Evolutionary conservation across 2,113 vertebrate genomes (phyloP).

Genomic region (Semicossyphus pulcher): DNA sequence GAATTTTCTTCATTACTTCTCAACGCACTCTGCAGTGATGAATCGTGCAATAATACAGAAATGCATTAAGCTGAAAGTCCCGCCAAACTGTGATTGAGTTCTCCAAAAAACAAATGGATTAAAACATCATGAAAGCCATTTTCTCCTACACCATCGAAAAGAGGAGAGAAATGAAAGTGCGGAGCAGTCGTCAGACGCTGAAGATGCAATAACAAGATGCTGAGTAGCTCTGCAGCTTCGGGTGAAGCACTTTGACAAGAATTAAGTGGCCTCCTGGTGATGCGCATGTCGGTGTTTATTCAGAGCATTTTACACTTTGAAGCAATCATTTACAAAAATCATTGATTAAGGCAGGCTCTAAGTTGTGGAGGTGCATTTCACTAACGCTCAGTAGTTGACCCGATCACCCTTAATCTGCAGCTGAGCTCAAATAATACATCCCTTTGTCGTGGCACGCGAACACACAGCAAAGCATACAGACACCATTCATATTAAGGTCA

Average conservation of each 20-base stretch:
- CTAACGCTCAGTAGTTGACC: conserved; percentile 34
- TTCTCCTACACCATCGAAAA: background rate
- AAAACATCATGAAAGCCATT: background rate
- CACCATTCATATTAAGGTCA: conserved; percentile 68
- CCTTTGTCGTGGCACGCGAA: conserved; percentile 24
- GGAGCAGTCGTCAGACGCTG: background rate
- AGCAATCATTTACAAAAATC: conserved; percentile 13
- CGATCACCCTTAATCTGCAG: conserved; percentile 50
- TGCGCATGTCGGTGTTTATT: conserved; percentile 8
- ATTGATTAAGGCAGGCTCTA: conserved; percentile 1
- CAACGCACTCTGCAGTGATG: conserved; percentile 1
- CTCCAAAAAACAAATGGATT: conserved; percentile 15
- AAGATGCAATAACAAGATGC: conserved; percentile 35
- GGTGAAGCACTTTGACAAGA: conserved; percentile 38
- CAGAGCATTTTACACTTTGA: conserved; percentile 32
- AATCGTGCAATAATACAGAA: background rate
- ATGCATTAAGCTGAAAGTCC: background rate
- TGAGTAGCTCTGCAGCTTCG: conserved; percentile 20
- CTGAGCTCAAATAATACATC: conserved; percentile 39
- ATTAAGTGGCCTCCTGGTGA: conserved; percentile 27
- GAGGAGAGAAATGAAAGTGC: background rate
- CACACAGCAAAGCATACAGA: conserved; percentile 9
- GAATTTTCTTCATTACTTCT: background rate
- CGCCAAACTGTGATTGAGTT: background rate
- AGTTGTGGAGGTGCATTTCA: conserved; percentile 1